These are phyloP conservation scores for Piprites chloris DNA, from an alignment of 2,113 vertebrate genomes.

Conservation along the genomic window DNA sequence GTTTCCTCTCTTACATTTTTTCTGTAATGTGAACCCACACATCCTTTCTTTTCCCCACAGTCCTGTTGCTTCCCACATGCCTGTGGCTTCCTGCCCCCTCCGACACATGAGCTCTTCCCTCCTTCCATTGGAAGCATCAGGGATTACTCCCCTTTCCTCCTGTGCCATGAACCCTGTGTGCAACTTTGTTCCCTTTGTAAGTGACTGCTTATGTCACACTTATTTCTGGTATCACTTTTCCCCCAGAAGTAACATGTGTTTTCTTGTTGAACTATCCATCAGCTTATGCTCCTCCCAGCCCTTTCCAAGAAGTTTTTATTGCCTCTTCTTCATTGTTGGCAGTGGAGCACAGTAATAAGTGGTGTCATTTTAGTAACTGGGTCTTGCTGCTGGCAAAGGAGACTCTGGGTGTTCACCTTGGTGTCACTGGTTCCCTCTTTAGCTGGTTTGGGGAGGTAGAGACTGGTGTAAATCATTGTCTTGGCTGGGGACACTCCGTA, in stretches of 20 bases:
- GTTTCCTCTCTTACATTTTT: background rate
- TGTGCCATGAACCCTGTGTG: fast-evolving
- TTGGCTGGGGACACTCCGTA: background rate
- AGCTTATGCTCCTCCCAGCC: background rate
- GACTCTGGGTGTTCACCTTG: background rate
- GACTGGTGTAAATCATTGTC: background rate
- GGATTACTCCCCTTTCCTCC: background rate
- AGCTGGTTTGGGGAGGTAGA: background rate
- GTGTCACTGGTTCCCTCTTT: background rate
- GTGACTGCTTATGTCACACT: background rate
- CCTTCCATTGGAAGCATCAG: background rate
- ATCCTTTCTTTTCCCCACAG: background rate
- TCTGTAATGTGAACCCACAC: fast-evolving
- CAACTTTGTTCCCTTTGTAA: background rate
- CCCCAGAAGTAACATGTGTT: fast-evolving
- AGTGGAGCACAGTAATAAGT: background rate
- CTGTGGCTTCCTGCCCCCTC: background rate
- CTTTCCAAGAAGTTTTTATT: background rate
- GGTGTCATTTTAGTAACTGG: background rate
- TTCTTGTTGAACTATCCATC: background rate
- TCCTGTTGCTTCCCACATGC: background rate
- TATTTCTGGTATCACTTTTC: background rate
- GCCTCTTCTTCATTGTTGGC: background rate
- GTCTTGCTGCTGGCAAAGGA: background rate
- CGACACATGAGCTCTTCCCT: background rate